A percentile compares a stretch with the other conserved stretches of the same genome.
Conservation (phyloP, 2,113 vertebrate species). For the Rhineura floridana region DNA sequence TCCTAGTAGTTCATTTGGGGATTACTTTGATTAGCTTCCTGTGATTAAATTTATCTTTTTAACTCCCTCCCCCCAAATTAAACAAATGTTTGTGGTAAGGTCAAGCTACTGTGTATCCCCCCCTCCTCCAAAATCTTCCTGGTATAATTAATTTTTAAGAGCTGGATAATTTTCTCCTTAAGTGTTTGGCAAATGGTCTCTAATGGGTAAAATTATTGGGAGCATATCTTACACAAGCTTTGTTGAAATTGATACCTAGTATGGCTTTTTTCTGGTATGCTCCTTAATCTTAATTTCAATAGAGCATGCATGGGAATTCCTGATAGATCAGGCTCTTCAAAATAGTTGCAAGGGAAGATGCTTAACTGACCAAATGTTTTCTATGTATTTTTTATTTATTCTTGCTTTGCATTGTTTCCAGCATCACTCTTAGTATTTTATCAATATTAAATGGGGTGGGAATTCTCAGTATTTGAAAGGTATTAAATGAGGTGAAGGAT, state of each 20-base stretch:
- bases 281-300: neutral
- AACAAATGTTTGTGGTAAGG: neutral
- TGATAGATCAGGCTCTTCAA: neutral
- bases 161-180: neutral
- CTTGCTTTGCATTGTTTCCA: neutral
- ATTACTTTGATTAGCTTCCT: conserved; percentile 18
- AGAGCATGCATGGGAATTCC: neutral
- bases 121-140: neutral
- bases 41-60: neutral
- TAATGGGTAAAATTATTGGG: neutral
- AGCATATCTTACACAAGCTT: neutral
- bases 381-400: neutral
- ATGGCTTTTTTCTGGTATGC: neutral
- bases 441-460: too few relatives aligned
- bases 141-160: neutral
- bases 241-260: neutral
- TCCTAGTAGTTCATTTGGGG: neutral
- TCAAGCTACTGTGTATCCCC: neutral
- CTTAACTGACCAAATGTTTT: conserved; percentile 4
- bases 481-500: conserved; percentile 5
- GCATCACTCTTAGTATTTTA: too few relatives aligned
- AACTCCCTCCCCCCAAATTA: neutral
- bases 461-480: neutral
- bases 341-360: conserved; percentile 1
- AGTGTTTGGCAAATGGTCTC: neutral